Evolutionary conservation across 2,888 invertebrate genomes (phyloP), one percentile per base, ranked within the genome.

Genomic region (Pheosia gnoma): DNA sequence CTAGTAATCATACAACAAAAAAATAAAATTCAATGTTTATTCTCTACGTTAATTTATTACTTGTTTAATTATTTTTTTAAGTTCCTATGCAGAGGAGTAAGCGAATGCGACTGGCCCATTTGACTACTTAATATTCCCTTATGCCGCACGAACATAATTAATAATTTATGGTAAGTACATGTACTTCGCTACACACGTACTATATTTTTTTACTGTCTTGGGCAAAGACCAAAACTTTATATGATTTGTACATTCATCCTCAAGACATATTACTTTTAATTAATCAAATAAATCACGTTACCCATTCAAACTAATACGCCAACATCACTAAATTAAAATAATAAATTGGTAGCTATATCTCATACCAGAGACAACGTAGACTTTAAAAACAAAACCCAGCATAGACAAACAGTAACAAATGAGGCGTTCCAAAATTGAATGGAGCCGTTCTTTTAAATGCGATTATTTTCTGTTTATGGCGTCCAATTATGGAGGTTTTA

Each of bases 391-490:
- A 49, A 58, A 52, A 58, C 58, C 58, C 38, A 51, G 25, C 51
- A 38, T 55, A 56, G n/a, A 47, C 47, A 56, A 55, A 54, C 54
- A 59, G 59, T 36, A 54, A 47, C 59, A 60, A 60, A 57, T 57
- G 57, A 57, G 57, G 45, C 45, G 57, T 43, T 57, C 45, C 36
- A 43, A 57, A 57, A 57, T 57, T 43, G 57, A 57, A 57, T 57
- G 45, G 45, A 36, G 41, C 57, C 25, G 57, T 57, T 45, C 45
- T 45, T 54, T 54, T 57, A 45, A 57, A 57, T 37, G 57, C 57
- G 57, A 57, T 57, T 57, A 57, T 57, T 57, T 57, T 57, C 43
- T 57, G 43, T 55, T 52, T 57, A 57, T 57, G 36, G 57, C 36
- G 36, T 57, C 57, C 57, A 57, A 45, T 57, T 57, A 57, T 57